A percentile compares a stretch with the other conserved stretches of the same genome.
These are phyloP conservation scores for Nicator chloris DNA, from an alignment of 2,113 vertebrate species.

Conservation along the genomic window DNA sequence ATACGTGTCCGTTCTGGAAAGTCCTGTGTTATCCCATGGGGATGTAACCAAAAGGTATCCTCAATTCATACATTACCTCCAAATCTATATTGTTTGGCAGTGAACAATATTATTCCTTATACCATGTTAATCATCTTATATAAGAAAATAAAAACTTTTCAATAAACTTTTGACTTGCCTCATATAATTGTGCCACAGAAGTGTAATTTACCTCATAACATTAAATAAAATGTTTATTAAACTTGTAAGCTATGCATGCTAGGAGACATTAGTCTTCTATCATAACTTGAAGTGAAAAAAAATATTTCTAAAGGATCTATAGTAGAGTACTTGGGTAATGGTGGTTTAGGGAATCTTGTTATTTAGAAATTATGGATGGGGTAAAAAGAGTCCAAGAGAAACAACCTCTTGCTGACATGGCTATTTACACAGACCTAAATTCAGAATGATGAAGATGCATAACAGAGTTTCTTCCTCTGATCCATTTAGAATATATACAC, in stretches of 20 bases:
- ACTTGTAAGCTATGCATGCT: not conserved
- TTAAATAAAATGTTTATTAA: not conserved
- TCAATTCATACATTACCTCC: not conserved
- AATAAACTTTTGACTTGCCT: not conserved
- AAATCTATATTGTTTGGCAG: not conserved
- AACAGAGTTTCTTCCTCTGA: not conserved
- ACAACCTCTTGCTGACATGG: not conserved
- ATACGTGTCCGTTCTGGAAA: not conserved
- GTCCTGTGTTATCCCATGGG: not conserved
- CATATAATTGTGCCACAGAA: not conserved
- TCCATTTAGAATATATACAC: rapidly evolving
- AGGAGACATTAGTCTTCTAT: not conserved
- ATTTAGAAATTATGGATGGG: not conserved
- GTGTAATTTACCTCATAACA: not conserved
- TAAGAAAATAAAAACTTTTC: not conserved
- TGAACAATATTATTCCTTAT: not conserved
- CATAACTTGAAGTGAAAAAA: not conserved
- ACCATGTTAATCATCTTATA: not conserved
- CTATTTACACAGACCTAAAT: not conserved
- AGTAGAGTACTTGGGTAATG: not conserved
- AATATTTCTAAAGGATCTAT: not conserved
- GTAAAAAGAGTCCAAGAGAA: not conserved
- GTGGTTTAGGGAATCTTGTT: not conserved
- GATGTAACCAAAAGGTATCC: not conserved
- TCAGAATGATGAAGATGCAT: not conserved